Evolutionary conservation across 2,797 vertebrate species (phyloP).

Genomic region (Myotis findleyi): DNA sequence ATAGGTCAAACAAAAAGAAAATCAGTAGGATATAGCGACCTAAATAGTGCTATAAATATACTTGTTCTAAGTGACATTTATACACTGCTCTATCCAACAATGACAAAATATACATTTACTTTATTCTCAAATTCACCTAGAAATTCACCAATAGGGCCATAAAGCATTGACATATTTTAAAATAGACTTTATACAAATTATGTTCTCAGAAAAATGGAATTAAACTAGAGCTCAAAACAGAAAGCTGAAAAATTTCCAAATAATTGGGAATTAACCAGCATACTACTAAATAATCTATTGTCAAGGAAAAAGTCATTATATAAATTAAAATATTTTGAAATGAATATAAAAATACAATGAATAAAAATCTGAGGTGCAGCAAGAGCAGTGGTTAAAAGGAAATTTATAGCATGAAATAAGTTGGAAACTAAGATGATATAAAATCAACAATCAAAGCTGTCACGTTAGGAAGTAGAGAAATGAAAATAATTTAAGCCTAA

Average conservation of each 20-base stretch:
- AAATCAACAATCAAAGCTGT: not conserved
- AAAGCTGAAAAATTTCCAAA: not conserved
- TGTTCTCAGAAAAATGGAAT: slow-evolving; percentile 23
- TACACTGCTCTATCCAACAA: not conserved
- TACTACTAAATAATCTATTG: not conserved
- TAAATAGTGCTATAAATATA: not conserved
- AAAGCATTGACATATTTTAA: not conserved
- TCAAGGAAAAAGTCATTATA: not conserved
- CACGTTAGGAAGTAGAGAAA: not conserved
- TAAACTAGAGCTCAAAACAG: not conserved
- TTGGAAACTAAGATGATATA: not conserved
- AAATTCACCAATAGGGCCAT: not conserved
- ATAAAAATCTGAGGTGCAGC: not conserved
- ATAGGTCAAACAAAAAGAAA: slow-evolving; percentile 9
- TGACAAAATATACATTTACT: not conserved
- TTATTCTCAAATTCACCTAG: not conserved
- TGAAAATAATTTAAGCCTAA: not conserved
- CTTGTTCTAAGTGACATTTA: not conserved
- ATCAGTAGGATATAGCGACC: not conserved
- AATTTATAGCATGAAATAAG: not conserved
- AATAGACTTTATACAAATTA: not conserved
- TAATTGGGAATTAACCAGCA: not conserved
- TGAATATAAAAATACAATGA: not conserved
- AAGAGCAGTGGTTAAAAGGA: not conserved
- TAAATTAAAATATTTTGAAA: slow-evolving; percentile 7